Percentiles rank a stretch among this genome's conserved stretches.
These are phyloP conservation scores for Anabacerthia variegaticeps DNA, from an alignment of 2,797 vertebrate species.

Conservation along the genomic window DNA sequence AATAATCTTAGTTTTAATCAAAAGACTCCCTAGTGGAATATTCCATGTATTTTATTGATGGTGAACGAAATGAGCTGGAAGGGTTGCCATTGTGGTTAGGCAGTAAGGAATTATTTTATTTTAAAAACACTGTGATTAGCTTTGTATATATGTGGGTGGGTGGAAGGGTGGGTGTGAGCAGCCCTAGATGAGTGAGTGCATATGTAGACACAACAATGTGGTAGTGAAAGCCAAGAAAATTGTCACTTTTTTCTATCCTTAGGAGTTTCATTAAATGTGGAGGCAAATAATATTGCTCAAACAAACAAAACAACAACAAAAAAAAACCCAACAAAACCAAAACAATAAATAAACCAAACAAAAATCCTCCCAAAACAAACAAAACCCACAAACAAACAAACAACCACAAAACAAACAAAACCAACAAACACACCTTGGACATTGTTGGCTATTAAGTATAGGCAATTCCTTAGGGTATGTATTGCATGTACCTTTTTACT, in stretches of 20 bases:
- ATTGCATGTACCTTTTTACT: background rate
- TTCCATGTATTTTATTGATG: background rate
- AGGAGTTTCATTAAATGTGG: background rate
- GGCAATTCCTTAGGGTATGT: background rate
- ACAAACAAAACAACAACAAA: background rate
- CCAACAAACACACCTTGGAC: background rate
- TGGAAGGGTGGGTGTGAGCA: background rate
- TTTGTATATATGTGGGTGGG: background rate
- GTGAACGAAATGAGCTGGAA: background rate
- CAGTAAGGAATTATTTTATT: background rate
- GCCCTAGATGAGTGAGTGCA: background rate
- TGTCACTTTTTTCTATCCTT: background rate
- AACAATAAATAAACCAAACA: background rate
- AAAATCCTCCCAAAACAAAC: background rate
- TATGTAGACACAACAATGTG: constrained; percentile 36
- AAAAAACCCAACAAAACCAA: background rate
- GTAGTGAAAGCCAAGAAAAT: constrained; percentile 25
- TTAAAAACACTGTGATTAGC: background rate
- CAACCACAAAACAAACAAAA: background rate
- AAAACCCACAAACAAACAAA: background rate
- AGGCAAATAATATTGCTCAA: background rate
- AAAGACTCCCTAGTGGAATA: background rate
- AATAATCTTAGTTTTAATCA: background rate
- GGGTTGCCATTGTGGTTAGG: background rate
- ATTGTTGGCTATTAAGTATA: background rate